Percentiles rank a stretch among this genome's conserved stretches.
Conservation (phyloP, 2,888 invertebrate species). For the Meta bourneti region DNA sequence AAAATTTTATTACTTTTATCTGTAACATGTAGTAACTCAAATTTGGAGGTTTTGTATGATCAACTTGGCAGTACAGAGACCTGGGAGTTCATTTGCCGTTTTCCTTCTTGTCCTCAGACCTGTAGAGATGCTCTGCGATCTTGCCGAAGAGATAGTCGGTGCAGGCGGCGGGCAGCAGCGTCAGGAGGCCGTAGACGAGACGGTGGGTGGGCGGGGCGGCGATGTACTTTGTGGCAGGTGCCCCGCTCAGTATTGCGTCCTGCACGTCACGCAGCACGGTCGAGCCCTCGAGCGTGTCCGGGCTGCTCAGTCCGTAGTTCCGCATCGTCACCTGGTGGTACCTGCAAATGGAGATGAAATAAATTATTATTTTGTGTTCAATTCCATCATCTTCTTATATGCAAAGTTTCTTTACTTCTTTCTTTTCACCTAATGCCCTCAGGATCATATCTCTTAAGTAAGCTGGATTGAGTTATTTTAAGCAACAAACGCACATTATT, state of each 20-base stretch:
- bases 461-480: background rate
- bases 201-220: conserved; percentile 57
- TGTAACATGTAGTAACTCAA: too few species aligned
- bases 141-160: conserved; percentile 43
- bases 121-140: background rate
- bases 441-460: too few species aligned
- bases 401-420: background rate
- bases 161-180: conserved; percentile 33
- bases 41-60: too few species aligned
- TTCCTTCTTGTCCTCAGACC: too few species aligned
- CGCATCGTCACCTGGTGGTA: conserved; percentile 82
- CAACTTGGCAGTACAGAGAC: too few species aligned
- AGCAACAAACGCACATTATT: background rate
- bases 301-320: conserved; percentile 76
- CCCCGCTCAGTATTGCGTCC: conserved; percentile 66
- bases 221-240: conserved; percentile 19
- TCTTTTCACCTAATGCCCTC: background rate
- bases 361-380: conserved; percentile 80
- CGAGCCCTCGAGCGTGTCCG: conserved; percentile 64
- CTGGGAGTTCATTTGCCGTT: too few species aligned
- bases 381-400: background rate
- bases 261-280: conserved; percentile 72
- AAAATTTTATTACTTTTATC: too few species aligned
- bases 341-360: conserved; percentile 81
- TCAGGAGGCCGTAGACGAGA: conserved; percentile 48